Percentiles rank a stretch among this genome's conserved stretches.
Conservation (phyloP, 2,888 invertebrate species). For the Scaptomyza cyrtandrae region DNA sequence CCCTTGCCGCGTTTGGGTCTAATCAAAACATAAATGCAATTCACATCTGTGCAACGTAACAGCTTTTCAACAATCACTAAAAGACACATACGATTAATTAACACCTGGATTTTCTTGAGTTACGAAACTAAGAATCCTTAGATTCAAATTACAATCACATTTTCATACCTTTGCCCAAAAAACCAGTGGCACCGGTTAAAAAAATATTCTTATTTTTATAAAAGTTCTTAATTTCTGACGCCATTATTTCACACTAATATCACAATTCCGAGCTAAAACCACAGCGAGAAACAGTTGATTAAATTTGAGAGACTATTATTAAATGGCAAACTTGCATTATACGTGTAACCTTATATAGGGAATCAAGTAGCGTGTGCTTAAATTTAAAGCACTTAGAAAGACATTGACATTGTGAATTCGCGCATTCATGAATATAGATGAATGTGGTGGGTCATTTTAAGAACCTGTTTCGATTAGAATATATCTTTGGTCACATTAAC, state of each 20-base stretch:
- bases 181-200: slow-evolving; percentile 87
- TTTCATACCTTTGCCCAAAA: slow-evolving; percentile 82
- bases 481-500: neutral
- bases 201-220: slow-evolving; percentile 86
- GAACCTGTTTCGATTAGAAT: neutral
- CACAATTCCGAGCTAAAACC: neutral
- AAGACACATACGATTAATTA: slow-evolving; percentile 6
- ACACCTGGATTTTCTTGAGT: neutral
- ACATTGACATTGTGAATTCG: neutral
- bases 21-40: slow-evolving; percentile 86
- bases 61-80: slow-evolving; percentile 61
- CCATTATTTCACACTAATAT: slow-evolving; percentile 28
- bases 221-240: slow-evolving; percentile 85
- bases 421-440: slow-evolving; percentile 4
- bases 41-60: slow-evolving; percentile 85
- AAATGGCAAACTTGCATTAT: neutral
- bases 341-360: slow-evolving; percentile 17
- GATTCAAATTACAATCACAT: too few species aligned
- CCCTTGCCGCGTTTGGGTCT: slow-evolving; percentile 87
- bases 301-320: neutral
- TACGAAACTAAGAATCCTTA: neutral
- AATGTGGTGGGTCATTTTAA: neutral
- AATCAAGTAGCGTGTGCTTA: neutral
- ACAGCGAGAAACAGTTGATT: neutral
- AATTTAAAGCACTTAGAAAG: neutral